Evolutionary conservation across 2,888 invertebrate species (phyloP).

Genomic region (Parthenolecanium corni): DNA sequence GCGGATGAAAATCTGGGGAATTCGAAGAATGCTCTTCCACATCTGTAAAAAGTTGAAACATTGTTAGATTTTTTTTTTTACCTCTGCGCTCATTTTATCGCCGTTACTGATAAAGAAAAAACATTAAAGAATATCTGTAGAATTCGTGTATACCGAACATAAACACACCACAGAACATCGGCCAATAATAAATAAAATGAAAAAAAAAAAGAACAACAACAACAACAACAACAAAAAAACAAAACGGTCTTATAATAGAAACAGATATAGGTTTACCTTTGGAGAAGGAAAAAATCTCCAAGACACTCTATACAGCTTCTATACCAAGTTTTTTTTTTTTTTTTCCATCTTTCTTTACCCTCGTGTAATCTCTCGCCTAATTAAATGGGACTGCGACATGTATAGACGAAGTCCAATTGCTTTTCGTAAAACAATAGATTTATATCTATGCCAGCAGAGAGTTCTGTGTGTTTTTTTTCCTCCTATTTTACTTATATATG

Average conservation of each 20-base stretch:
- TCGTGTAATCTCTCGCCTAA: constrained; percentile 27
- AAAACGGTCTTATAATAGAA: neutral
- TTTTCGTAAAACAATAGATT: constrained; percentile 28
- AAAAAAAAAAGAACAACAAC: constrained; percentile 6
- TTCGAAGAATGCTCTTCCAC: constrained; percentile 16
- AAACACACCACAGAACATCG: constrained; percentile 20
- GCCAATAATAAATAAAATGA: constrained; percentile 28
- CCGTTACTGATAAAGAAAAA: constrained; percentile 19
- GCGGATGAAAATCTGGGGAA: constrained; percentile 8
- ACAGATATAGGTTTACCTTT: too few relatives aligned
- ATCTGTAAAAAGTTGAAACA: constrained; percentile 18
- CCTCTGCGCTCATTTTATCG: constrained; percentile 2
- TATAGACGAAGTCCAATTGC: constrained; percentile 27
- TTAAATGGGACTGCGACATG: constrained; percentile 28
- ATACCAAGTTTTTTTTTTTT: constrained; percentile 4
- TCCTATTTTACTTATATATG: neutral
- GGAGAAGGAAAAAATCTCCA: neutral
- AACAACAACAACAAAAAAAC: neutral
- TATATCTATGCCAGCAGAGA: constrained; percentile 23
- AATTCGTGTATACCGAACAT: constrained; percentile 27
- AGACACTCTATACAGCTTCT: constrained; percentile 21
- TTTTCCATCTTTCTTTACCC: neutral
- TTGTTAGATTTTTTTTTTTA: constrained; percentile 17
- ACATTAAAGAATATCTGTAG: constrained; percentile 27
- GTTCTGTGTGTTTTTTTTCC: constrained; percentile 20